Evolutionary conservation across 2,888 invertebrate species (phyloP), one percentile per base, ranked within the genome.

Genomic region (Beris morrisii): DNA sequence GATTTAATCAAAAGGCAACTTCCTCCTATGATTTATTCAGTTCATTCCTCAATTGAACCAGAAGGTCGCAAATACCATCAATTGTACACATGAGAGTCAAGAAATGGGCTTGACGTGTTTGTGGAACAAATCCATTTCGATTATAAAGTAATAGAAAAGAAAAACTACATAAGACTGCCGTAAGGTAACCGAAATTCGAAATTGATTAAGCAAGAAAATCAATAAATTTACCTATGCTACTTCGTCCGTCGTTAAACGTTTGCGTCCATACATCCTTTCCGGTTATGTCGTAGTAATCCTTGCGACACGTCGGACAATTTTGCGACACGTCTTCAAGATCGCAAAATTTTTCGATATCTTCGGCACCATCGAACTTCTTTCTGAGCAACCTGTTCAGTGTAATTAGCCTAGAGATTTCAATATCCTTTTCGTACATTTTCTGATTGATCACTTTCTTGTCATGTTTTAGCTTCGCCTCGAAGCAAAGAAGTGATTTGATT

Each of bases 391-490:
- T 75, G 73, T 79, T 79, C 55, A 78, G 73, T 12, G 76, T 73
- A 54, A 78, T 71, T 50, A 79, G 72, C 12, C 78, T 77, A 52
- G 77, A 76, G 12, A 81, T 80, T 66, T 80, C 79, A 1, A 68
- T 73, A 69, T 81, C 81, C 67, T 77, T 78, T 43, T 79, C 79
- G 66, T 75, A 70, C 3, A 81, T 73, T 22, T 79, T 75, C 44
- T 77, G 75, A 68, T 78, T 79, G 6, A 79, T 79, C 38, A 75
- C 70, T 71, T 80, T 80, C 75, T 80, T 80, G 70, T 81, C 81
- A 50, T 72, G 74, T 70, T 78, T 79, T 9, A 81, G 72, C 67
- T 81, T 81, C 43, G 80, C 75, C 69, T 81, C 81, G 70, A 80
- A 79, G 55, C 76, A 76, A 12, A 80, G 68, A 50, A 81, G 71